Evolutionary conservation across 1,140 invertebrate species (phyloP).

Genomic region (Lepidurus apus): DNA sequence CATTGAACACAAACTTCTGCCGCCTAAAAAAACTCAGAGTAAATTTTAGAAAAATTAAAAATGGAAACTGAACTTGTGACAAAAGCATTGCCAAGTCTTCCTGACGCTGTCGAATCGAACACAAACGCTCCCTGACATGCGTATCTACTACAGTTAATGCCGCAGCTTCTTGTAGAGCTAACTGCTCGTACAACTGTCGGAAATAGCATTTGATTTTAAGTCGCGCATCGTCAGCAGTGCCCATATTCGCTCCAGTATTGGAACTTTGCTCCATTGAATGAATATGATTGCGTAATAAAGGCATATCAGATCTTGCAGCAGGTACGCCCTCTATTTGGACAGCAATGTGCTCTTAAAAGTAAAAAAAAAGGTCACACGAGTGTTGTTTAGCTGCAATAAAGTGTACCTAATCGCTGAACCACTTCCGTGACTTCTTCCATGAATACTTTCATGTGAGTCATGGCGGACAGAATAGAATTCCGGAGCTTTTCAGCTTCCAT

Average conservation of each 20-base stretch:
- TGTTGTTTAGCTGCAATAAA: constrained; percentile 33
- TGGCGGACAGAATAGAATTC: constrained; percentile 46
- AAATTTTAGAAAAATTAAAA: background rate
- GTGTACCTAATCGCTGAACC: constrained; percentile 49
- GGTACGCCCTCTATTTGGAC: background rate
- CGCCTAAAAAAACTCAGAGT: constrained; percentile 41
- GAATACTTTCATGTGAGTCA: constrained; percentile 53
- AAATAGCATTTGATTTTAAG: constrained; percentile 53
- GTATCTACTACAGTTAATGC: constrained; percentile 55
- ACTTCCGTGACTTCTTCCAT: constrained; percentile 56
- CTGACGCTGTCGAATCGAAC: constrained; percentile 54
- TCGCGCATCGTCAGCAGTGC: constrained; percentile 49
- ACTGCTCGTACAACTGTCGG: constrained; percentile 50
- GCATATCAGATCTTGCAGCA: background rate
- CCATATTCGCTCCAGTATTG: constrained; percentile 34
- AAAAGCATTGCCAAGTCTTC: constrained; percentile 54
- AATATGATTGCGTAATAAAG: background rate
- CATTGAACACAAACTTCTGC: constrained; percentile 55
- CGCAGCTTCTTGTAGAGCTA: constrained; percentile 54
- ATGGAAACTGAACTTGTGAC: constrained; percentile 45
- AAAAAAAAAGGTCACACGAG: too few species aligned
- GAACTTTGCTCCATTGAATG: background rate
- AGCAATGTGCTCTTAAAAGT: background rate
- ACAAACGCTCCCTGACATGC: constrained; percentile 54
- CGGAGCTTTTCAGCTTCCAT: constrained; percentile 55